Percentiles rank a stretch among this genome's conserved stretches.
phyloP scores from a whole-genome alignment of 2,888 invertebrate genomes.

The Gortyna flavago region DNA sequence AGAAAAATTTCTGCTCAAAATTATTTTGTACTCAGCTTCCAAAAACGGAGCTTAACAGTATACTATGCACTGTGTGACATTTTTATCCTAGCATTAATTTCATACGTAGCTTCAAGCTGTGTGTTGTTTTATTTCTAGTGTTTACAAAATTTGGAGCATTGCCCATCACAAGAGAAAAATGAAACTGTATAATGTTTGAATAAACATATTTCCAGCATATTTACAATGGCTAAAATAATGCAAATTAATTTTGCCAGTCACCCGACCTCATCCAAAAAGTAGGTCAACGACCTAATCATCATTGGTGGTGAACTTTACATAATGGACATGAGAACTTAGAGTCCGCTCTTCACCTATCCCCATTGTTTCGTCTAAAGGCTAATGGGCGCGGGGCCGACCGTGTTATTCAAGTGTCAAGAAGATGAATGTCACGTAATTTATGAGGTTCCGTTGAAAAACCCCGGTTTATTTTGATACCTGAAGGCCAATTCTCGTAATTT shows the following conservation, averaged over 20 bases:
- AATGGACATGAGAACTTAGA: slow-evolving; percentile 78
- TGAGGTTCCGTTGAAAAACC: slow-evolving; percentile 77
- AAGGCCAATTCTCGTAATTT: too few relatives aligned
- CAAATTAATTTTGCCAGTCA: slow-evolving; percentile 56
- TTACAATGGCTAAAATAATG: slow-evolving; percentile 32
- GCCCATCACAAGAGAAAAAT: slow-evolving; percentile 52
- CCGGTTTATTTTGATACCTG: slow-evolving; percentile 75
- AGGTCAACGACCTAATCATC: slow-evolving; percentile 63
- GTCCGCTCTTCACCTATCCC: slow-evolving; percentile 72
- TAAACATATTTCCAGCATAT: slow-evolving; percentile 45
- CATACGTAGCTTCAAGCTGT: slow-evolving; percentile 41
- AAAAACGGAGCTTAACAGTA: slow-evolving; percentile 9
- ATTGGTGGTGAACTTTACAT: slow-evolving; percentile 75
- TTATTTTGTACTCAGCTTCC: neutral
- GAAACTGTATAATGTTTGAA: slow-evolving; percentile 22
- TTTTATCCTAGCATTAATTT: slow-evolving; percentile 50
- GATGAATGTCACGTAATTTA: slow-evolving; percentile 88
- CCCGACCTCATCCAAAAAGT: slow-evolving; percentile 52
- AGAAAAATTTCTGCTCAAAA: neutral
- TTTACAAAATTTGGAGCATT: slow-evolving; percentile 53
- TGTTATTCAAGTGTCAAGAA: slow-evolving; percentile 88
- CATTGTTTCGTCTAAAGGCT: slow-evolving; percentile 87
- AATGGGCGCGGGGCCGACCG: slow-evolving; percentile 80
- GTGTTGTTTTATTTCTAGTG: slow-evolving; percentile 41
- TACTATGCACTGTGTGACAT: slow-evolving; percentile 19